phyloP scores from a whole-genome alignment of 1,140 invertebrate genomes.

The Lamellibrachia luymesi region DNA sequence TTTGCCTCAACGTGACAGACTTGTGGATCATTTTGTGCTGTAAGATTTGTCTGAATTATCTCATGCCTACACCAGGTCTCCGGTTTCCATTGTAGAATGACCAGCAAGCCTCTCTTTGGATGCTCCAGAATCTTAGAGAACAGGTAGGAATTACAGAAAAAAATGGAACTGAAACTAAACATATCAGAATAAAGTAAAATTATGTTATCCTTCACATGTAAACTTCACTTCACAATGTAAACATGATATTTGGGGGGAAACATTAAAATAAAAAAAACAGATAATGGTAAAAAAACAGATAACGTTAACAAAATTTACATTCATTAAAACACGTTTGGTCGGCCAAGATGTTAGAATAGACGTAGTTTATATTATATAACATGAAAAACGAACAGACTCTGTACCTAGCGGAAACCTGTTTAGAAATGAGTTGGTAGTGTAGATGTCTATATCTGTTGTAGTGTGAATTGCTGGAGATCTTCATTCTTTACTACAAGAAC shows the following conservation, averaged over 20 bases:
- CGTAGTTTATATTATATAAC: too few relatives aligned
- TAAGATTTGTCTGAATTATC: not conserved
- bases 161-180: not conserved
- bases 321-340: too few relatives aligned
- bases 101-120: slow-evolving; percentile 42
- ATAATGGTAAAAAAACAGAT: too few relatives aligned
- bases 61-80: not conserved
- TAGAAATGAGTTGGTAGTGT: too few relatives aligned
- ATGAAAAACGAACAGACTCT: too few relatives aligned
- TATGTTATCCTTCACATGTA: too few relatives aligned
- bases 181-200: too few relatives aligned
- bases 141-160: slow-evolving; percentile 34
- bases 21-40: not conserved
- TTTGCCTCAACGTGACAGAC: not conserved
- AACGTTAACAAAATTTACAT: too few relatives aligned
- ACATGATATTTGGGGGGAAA: too few relatives aligned
- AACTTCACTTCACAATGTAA: too few relatives aligned
- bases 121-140: slow-evolving; percentile 50
- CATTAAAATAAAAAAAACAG: not conserved
- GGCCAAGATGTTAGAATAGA: too few relatives aligned
- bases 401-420: too few relatives aligned
- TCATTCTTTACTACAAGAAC: slow-evolving; percentile 49
- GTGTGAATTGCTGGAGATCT: slow-evolving; percentile 51
- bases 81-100: slow-evolving; percentile 30
- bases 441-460: slow-evolving; percentile 16